phyloP scores from a whole-genome alignment of 2,113 vertebrate genomes.

The Burhinus oedicnemus region DNA sequence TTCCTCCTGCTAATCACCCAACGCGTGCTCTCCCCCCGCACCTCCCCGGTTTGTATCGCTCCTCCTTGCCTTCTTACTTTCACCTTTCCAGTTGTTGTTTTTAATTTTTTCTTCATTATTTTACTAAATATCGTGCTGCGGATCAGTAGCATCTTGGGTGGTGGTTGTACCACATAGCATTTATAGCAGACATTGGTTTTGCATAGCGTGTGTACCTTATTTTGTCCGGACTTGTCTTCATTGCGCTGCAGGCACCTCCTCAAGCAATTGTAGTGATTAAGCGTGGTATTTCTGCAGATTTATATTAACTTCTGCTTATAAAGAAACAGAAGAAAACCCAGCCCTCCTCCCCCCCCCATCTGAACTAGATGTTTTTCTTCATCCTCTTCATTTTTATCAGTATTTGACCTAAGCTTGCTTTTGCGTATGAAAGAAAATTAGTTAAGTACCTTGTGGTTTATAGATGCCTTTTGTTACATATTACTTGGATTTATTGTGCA shows the following conservation, averaged over 20 bases:
- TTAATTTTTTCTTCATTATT: constrained; percentile 46
- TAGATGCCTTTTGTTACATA: constrained; percentile 16
- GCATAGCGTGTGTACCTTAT: constrained; percentile 34
- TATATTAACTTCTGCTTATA: constrained; percentile 55
- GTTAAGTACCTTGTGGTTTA: constrained; percentile 38
- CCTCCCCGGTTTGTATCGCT: not conserved
- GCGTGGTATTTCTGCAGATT: constrained; percentile 64
- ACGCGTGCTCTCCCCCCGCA: accelerated
- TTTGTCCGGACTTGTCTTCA: constrained; percentile 64
- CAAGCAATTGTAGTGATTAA: constrained; percentile 63
- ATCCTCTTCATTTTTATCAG: not conserved
- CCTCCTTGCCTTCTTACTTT: not conserved
- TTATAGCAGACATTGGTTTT: constrained; percentile 41
- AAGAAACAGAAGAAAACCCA: constrained; percentile 16
- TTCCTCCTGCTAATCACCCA: not conserved
- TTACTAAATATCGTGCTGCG: constrained; percentile 26
- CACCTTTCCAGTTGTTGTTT: not conserved
- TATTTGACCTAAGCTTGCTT: constrained; percentile 5
- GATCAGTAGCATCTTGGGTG: constrained; percentile 61
- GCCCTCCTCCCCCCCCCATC: not conserved
- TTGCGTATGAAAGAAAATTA: constrained; percentile 45
- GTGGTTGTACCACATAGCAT: constrained; percentile 28
- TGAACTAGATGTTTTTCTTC: constrained; percentile 29
- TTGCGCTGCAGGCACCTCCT: constrained; percentile 58
- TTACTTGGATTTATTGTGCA: constrained; percentile 48